phyloP scores from a whole-genome alignment of 2,113 vertebrate species.

The Gadus chalcogrammus region DNA sequence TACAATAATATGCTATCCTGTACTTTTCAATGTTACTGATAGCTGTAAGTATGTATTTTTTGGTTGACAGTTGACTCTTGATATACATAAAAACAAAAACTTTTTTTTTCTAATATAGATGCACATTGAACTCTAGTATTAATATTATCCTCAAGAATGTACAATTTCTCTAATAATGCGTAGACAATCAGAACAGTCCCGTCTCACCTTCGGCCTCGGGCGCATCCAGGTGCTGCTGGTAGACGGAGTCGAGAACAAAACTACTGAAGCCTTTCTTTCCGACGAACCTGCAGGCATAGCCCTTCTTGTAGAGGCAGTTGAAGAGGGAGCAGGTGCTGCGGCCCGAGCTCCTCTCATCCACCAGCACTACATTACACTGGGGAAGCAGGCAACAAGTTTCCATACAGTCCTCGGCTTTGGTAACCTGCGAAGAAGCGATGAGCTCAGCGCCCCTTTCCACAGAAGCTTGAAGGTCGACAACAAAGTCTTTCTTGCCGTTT shows the following conservation, averaged over 20 bases:
- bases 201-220: neutral
- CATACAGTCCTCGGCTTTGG: conserved; percentile 68
- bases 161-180: conserved; percentile 20
- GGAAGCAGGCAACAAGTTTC: conserved; percentile 72
- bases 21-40: no score
- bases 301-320: conserved; percentile 80
- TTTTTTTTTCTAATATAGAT: neutral
- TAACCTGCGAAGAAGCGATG: conserved; percentile 61
- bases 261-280: conserved; percentile 74
- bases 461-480: conserved; percentile 80
- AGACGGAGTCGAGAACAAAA: conserved; percentile 70
- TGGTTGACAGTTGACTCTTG: no score
- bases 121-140: neutral
- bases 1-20: no score
- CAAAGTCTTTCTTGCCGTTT: conserved; percentile 68
- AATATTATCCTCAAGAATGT: neutral
- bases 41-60: no score
- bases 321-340: conserved; percentile 76
- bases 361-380: conserved; percentile 81
- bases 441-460: conserved; percentile 79
- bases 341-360: conserved; percentile 57
- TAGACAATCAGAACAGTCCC: no score
- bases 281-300: conserved; percentile 84
- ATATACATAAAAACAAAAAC: no score
- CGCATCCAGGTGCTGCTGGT: conserved; percentile 58